These are phyloP conservation scores for Heliconius hewitsoni DNA, from an alignment of 1,140 invertebrate genomes.

Conservation along the genomic window DNA sequence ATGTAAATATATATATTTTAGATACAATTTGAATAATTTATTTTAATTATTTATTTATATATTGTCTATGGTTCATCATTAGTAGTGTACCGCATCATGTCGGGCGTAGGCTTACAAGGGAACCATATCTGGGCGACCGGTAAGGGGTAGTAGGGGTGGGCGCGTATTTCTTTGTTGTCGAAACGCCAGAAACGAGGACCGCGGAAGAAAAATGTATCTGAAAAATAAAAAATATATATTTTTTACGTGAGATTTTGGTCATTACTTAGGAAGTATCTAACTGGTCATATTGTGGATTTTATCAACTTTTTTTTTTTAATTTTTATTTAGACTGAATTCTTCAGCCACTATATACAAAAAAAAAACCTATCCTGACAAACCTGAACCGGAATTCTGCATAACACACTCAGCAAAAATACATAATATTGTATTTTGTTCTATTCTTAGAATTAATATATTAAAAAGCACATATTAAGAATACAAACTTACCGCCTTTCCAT, in stretches of 20 bases:
- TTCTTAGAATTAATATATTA: neutral
- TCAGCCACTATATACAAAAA: no score
- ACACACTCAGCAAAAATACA: no score
- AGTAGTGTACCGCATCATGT: constrained; percentile 59
- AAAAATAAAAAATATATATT: constrained; percentile 25
- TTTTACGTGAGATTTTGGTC: no score
- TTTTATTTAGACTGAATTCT: no score
- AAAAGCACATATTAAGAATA: neutral
- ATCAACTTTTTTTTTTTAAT: no score
- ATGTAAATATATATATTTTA: neutral
- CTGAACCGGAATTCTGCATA: no score
- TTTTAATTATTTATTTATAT: neutral
- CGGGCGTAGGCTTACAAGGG: constrained; percentile 81
- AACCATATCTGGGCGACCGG: constrained; percentile 83
- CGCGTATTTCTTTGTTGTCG: constrained; percentile 81
- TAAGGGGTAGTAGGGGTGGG: constrained; percentile 81
- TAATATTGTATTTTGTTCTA: no score
- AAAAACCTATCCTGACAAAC: no score
- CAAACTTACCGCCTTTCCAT: constrained; percentile 82
- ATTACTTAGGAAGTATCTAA: no score
- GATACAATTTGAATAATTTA: neutral
- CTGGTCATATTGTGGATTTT: no score
- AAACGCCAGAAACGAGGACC: constrained; percentile 84
- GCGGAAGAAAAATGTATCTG: constrained; percentile 85
- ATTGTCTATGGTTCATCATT: constrained; percentile 56